phyloP scores from a whole-genome alignment of 1,140 invertebrate species.

The Metaphire vulgaris region DNA sequence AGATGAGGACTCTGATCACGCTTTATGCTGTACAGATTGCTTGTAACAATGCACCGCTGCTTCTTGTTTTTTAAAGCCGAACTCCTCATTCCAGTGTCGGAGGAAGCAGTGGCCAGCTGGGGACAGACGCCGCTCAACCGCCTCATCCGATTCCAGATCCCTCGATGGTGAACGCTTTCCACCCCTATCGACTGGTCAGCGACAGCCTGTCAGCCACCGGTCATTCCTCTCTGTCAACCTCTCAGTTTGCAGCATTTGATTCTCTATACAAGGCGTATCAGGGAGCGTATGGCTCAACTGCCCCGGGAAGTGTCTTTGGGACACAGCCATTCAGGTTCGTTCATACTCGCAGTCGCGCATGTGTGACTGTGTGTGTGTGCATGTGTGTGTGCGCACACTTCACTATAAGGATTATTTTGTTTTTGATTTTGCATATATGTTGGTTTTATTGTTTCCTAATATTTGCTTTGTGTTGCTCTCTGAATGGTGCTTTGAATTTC shows the following conservation, averaged over 20 bases:
- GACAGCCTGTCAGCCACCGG: not conserved
- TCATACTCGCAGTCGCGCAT: no score
- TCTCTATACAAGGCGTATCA: not conserved
- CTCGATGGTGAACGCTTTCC: not conserved
- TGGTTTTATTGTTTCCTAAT: no score
- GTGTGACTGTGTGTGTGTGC: no score
- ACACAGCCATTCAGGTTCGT: not conserved
- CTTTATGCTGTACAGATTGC: no score
- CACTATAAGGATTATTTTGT: no score
- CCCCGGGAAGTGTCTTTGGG: not conserved
- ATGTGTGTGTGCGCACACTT: no score
- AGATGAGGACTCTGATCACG: no score
- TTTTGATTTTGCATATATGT: no score
- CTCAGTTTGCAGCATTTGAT: conserved; percentile 2
- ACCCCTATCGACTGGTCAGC: not conserved
- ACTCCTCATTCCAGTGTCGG: not conserved
- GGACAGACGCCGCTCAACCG: not conserved
- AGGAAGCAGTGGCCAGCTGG: not conserved
- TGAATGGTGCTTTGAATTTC: no score
- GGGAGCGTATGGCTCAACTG: not conserved
- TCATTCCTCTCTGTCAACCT: not conserved
- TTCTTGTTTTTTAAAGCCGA: not conserved
- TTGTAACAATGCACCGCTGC: no score
- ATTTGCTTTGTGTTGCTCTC: no score
- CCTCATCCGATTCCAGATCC: not conserved